Conservation (phyloP, 2,113 vertebrate genomes). For the Chascanopsetta lugubris region DNA sequence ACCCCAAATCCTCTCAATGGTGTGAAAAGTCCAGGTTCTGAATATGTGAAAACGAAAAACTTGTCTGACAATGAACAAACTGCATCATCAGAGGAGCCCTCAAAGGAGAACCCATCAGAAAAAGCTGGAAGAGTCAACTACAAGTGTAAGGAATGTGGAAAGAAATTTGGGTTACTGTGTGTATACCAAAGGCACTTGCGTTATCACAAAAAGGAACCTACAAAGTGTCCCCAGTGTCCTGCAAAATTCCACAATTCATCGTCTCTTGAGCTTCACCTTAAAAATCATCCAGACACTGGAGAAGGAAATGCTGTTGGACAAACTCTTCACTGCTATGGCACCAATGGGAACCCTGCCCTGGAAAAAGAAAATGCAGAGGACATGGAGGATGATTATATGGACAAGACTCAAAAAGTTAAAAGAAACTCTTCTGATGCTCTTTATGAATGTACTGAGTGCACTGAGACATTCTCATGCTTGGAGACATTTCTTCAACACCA, state of each 20-base stretch:
- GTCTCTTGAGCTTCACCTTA: conserved; percentile 73
- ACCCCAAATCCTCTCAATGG: conserved; percentile 25
- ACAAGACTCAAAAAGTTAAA: conserved; percentile 53
- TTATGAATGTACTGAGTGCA: conserved; percentile 81
- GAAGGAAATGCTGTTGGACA: conserved; percentile 35
- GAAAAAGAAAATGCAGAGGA: conserved; percentile 48
- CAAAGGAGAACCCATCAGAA: conserved; percentile 48
- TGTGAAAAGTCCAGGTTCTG: conserved; percentile 32
- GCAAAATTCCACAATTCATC: conserved; percentile 71
- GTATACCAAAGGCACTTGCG: conserved; percentile 81
- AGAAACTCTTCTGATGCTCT: conserved; percentile 59
- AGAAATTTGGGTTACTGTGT: conserved; percentile 79
- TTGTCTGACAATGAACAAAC: conserved; percentile 54
- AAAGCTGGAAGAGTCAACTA: conserved; percentile 68
- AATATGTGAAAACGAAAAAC: conserved; percentile 50
- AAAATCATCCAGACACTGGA: conserved; percentile 63
- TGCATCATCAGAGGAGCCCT: conserved; percentile 29
- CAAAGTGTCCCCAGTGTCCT: conserved; percentile 70
- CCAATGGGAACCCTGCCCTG: conserved; percentile 18
- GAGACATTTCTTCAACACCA: conserved; percentile 81
- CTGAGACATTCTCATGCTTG: conserved; percentile 75
- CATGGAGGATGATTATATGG: conserved; percentile 51
- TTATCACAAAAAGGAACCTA: conserved; percentile 78
- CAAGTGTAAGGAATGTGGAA: conserved; percentile 81
- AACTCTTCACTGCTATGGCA: conserved; percentile 25